A percentile compares a stretch with the other conserved stretches of the same genome.
Evolutionary conservation across 2,888 invertebrate species (phyloP).

Genomic region (Philopedon plagiatum): DNA sequence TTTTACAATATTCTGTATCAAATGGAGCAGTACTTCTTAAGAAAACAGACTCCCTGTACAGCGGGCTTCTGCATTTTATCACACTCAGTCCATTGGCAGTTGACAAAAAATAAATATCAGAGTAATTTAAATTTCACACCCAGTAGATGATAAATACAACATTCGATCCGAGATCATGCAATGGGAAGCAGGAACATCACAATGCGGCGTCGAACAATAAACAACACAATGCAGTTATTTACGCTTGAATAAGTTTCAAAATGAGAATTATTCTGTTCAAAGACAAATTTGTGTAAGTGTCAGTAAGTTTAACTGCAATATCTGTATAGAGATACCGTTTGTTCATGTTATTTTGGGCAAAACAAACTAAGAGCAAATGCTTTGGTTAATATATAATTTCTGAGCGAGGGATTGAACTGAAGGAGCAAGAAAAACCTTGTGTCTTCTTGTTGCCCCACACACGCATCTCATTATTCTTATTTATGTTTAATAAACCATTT

Average conservation of each 20-base stretch:
- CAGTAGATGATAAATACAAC: constrained; percentile 25
- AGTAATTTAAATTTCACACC: constrained; percentile 10
- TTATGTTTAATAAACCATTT: too few species aligned
- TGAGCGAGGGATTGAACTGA: too few species aligned
- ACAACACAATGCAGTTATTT: constrained; percentile 45
- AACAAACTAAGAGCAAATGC: too few species aligned
- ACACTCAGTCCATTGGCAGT: not conserved
- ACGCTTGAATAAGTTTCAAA: constrained; percentile 25
- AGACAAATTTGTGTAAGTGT: constrained; percentile 45
- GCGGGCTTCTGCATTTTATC: not conserved
- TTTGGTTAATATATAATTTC: too few species aligned
- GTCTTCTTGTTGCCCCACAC: too few species aligned
- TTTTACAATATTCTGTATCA: too few species aligned
- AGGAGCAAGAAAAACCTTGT: too few species aligned
- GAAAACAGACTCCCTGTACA: too few species aligned
- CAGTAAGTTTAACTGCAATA: constrained; percentile 17
- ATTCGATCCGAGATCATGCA: constrained; percentile 24
- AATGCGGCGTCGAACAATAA: constrained; percentile 41
- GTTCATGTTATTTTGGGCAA: not conserved
- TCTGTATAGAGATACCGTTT: constrained; percentile 4
- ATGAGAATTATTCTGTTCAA: constrained; percentile 34
- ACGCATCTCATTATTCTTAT: too few species aligned
- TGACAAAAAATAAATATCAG: not conserved
- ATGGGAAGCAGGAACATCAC: constrained; percentile 26
- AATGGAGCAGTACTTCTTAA: too few species aligned